Evolutionary conservation across 2,888 invertebrate species (phyloP), one percentile per base, ranked within the genome.

Genomic region (Automeris io): DNA sequence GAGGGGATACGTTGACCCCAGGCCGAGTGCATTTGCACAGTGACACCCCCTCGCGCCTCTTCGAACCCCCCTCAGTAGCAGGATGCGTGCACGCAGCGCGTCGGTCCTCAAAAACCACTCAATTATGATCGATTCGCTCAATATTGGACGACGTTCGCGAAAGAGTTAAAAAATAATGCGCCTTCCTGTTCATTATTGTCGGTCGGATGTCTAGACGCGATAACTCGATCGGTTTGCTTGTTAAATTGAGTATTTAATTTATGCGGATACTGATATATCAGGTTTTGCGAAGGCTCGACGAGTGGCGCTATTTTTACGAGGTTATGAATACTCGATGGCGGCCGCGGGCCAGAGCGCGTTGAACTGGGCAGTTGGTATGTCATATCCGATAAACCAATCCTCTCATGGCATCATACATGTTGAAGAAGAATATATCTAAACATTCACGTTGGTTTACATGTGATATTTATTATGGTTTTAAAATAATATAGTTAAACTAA

Each of bases 11-110:
- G 75, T 71, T 78, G 80, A 80, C 80, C 79, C 66, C 78, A 68
- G 58, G 61, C 62, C 69, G 81, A 82, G 77, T 81, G 82, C 82
- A 80, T 81, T 82, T 81, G 81, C 82, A 75, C 80, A 80, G 82
- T 80, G 82, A 81, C 80, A 81, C 75, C 77, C 77, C 72, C 68
- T 62, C 58, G 49, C 60, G 33, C 47, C 42, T 49, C 50, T 37
- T 51, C 18, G 43, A 33, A 42, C 42, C 40, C 51, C 39, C 42
- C 42, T 49, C 45, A 45, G 41, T 42, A 21, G 41, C 39, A 43
- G 50, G 53, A 53, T 77, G 74, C 74, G 77, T 71, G 72, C 71
- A 72, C 79, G 80, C 81, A 74, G 62, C 61, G 49, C 53, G 58
- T 55, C 61, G 60, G 57, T 61, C 67, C 69, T 63, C 55, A 34